phyloP scores from a whole-genome alignment of 2,113 vertebrate species.

The Ranitomeya variabilis region DNA sequence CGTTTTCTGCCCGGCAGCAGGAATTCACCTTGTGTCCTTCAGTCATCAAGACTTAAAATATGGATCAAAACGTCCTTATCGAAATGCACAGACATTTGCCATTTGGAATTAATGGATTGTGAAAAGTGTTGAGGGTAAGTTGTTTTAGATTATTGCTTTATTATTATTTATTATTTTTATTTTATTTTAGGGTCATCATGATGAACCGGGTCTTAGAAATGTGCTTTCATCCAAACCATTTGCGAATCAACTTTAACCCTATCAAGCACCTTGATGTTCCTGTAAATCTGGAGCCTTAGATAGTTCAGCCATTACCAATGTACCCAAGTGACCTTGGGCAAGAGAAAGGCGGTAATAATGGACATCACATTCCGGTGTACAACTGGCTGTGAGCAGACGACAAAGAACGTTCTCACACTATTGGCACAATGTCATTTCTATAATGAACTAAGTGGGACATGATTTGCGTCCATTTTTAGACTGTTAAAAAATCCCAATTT shows the following conservation, averaged over 20 bases:
- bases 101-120: neutral
- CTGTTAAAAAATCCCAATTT: too few relatives aligned
- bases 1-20: neutral
- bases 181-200: neutral
- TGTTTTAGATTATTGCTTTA: neutral
- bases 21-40: constrained; percentile 31
- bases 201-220: neutral
- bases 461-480: too few relatives aligned
- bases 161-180: neutral
- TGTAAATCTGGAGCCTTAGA: neutral
- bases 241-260: neutral
- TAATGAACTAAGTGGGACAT: too few relatives aligned
- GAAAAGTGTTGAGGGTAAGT: neutral
- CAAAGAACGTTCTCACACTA: too few relatives aligned
- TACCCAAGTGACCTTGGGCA: neutral
- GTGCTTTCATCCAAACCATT: neutral
- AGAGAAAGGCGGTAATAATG: neutral
- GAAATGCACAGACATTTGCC: neutral
- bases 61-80: neutral
- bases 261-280: neutral
- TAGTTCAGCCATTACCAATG: too few relatives aligned
- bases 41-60: constrained; percentile 10
- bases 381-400: too few relatives aligned
- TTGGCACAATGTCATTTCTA: too few relatives aligned
- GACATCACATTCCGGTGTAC: neutral